Base-by-base conservation (phyloP, 2,797 vertebrate genomes). In the Gallirallus australis region DNA sequence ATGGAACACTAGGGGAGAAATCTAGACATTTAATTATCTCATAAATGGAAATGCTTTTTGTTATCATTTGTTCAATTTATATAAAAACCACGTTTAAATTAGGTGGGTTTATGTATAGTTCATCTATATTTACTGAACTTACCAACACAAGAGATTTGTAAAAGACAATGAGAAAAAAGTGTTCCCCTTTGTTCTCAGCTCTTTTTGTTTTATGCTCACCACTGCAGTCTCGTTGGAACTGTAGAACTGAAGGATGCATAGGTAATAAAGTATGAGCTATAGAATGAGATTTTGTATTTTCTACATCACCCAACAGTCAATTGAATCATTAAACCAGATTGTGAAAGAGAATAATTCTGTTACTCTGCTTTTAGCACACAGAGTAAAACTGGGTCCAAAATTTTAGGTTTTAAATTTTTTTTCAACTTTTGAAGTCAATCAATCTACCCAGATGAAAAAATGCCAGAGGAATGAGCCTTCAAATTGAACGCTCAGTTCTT, bases 181-280 rank as follows among this genome's bases (percentile, higher is more conserved):
- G 39, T 88, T 73, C 16, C 25, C 40, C 27, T 72, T 80, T 16
- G 0, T 81, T 92, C 27, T 83, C 37, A 40, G 20, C 30, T 71
- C 11, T 56, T 64, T 82, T 86, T 78, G 31, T 37, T 90, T 89
- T 85, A 16, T 60, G 59, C n/a, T 76, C 71, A 33, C 24, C 42
- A 35, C 0, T 3, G 47, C 39, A 70, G 28, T 66, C 42, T 90
- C 0, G 0, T 84, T 59, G 2, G 9, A 84, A 63, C 77, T n/a
- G 53, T 52, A 11, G 10, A 84, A 59, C 73, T n/a, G 53, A 56
- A 10, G 10, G 52, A 69, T 59, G 37, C 64, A 37, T 14, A 61
- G 11, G 9, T 82, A 86, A 37, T 37, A 59, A 81, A 16, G 14
- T 53, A 31, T 65, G 37, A 83, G 40, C 7, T 25, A 60, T 1